phyloP scores from a whole-genome alignment of 2,113 vertebrate species.

The Coreoperca whiteheadi region DNA sequence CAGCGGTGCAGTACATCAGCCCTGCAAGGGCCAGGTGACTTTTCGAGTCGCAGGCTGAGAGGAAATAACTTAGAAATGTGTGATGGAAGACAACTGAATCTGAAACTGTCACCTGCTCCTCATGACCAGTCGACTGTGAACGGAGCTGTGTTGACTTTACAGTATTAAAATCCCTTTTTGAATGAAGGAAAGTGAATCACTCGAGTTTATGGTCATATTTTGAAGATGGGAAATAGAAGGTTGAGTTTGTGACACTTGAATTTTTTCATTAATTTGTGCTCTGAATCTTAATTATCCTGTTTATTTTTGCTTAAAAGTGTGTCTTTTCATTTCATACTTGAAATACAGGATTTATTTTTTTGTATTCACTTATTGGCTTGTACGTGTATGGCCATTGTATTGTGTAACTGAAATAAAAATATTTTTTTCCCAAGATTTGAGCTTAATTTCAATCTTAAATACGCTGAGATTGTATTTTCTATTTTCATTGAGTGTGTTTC shows the following conservation, averaged over 20 bases:
- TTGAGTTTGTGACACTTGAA: conserved; percentile 14
- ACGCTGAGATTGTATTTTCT: neutral
- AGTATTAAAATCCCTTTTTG: neutral
- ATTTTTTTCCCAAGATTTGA: neutral
- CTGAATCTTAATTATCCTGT: neutral
- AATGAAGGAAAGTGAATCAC: neutral
- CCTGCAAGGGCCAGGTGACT: conserved; percentile 50
- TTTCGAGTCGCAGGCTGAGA: neutral
- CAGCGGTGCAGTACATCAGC: conserved; percentile 80
- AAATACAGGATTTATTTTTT: conserved; percentile 2
- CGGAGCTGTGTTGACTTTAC: neutral
- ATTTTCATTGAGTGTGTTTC: neutral
- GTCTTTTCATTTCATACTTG: neutral
- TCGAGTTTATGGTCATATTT: neutral
- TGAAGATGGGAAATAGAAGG: neutral
- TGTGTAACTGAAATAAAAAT: conserved; percentile 7
- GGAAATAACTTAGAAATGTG: neutral
- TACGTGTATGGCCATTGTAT: neutral
- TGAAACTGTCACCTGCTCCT: conserved; percentile 17
- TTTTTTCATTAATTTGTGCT: neutral
- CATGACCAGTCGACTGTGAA: neutral
- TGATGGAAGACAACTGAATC: neutral
- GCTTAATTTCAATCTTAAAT: neutral
- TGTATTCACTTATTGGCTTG: neutral
- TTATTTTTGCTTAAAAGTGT: neutral